phyloP scores from a whole-genome alignment of 1,140 invertebrate genomes.

The Papilio polytes region DNA sequence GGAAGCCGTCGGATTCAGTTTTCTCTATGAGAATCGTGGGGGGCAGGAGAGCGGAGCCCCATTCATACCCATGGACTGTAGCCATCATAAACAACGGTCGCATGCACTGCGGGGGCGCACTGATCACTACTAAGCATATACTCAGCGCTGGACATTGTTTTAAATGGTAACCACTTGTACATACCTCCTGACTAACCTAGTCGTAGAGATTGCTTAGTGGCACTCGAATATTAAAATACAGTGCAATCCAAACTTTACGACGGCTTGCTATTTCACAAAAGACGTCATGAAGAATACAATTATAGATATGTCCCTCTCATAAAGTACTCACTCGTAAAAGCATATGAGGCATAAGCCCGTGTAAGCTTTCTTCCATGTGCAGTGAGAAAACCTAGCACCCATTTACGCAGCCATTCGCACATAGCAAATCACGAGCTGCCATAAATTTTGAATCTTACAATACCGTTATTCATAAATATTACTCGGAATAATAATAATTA shows the following conservation, averaged over 20 bases:
- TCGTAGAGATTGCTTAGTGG: no score
- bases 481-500: conserved; percentile 35
- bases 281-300: no score
- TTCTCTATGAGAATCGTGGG: conserved; percentile 86
- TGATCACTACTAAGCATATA: conserved; percentile 86
- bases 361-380: no score
- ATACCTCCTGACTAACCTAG: not conserved
- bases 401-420: no score
- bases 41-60: conserved; percentile 83
- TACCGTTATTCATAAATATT: not conserved
- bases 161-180: conserved; percentile 71
- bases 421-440: no score
- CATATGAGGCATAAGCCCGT: no score
- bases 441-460: no score
- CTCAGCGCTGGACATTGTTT: conserved; percentile 87
- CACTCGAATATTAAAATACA: not conserved
- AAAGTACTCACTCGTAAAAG: no score
- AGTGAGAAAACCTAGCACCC: no score
- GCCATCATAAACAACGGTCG: conserved; percentile 83
- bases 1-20: conserved; percentile 68
- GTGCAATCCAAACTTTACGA: not conserved
- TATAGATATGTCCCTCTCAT: no score
- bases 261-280: no score
- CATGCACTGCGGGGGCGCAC: conserved; percentile 86
- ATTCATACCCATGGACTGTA: conserved; percentile 87